These are phyloP conservation scores for Chloropsis cyanopogon DNA, from an alignment of 2,113 vertebrate genomes.

Conservation along the genomic window DNA sequence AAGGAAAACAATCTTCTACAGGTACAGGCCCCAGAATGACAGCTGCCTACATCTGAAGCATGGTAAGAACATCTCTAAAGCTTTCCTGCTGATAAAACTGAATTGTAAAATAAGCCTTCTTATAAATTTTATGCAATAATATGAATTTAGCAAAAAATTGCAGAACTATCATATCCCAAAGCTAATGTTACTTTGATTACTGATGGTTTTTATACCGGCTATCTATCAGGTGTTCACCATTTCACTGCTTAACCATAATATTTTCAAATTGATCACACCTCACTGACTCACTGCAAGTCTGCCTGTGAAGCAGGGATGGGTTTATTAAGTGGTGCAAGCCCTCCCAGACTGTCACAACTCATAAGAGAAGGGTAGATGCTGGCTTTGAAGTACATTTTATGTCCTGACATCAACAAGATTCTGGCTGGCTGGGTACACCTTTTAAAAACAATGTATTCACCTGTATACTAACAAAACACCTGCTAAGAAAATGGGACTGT, in stretches of 20 bases:
- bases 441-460: not conserved
- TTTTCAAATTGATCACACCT: conserved; percentile 16
- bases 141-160: conserved; percentile 47
- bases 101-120: conserved; percentile 54
- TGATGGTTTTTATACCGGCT: conserved; percentile 76
- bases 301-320: not conserved
- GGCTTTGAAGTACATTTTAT: not conserved
- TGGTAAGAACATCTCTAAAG: conserved; percentile 91
- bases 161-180: conserved; percentile 38
- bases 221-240: conserved; percentile 30
- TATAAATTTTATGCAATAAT: conserved; percentile 40
- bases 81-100: conserved; percentile 67
- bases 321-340: not conserved
- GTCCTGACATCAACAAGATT: not conserved
- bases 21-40: conserved; percentile 99
- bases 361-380: not conserved
- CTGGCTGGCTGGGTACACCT: not conserved
- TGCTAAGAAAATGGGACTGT: not conserved
- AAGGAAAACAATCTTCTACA: conserved; percentile 96
- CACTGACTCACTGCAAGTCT: conserved; percentile 35
- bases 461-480: conserved; percentile 27
- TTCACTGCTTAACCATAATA: not conserved
- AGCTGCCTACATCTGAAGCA: conserved; percentile 99
- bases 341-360: not conserved
- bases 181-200: conserved; percentile 29